Evolutionary conservation across 2,113 vertebrate species (phyloP), one percentile per base, ranked within the genome.

Genomic region (Petaurus breviceps): DNA sequence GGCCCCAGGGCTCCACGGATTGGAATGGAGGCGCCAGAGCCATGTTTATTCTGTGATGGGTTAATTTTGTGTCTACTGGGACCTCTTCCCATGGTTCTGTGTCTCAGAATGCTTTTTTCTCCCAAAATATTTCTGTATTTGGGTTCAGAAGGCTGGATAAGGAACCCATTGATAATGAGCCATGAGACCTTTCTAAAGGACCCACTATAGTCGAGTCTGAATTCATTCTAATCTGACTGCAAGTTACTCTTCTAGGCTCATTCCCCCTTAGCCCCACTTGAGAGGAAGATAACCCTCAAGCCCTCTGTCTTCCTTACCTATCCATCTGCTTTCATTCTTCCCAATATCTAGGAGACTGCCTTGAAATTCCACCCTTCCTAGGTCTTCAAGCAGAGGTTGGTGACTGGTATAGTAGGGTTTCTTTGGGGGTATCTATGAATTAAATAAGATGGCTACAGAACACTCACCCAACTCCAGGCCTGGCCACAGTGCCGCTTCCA

Each of bases 21-120:
- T 3, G 1, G 28, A 61, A 4, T 31, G 57, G 31, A 14, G 12
- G 61, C 0, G n/a, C 61, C 14, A 1, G 31, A 19, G 61, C 28
- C 31, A 37, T 96, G 77, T 51, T 95, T 92, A 77, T 95, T 95
- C 90, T 7, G 9, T 24, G 19, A 97, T 43, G 47, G 51, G 77
- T 95, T 90, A 50, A 51, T 68, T 91, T 96, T 47, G 14, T 31
- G 10, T 37, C 31, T 68, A 68, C 3, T 37, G 61, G 61, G 12
- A 37, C 61, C 31, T 68, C 61, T 16, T 61, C 57, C 57, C 31
- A 77, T 37, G 61, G 16, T 19, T 37, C 61, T 77, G 14, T n/a
- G 16, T n/a, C 61, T 14, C 61, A n/a, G 61, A 37, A n/a, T 77
- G 61, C 3, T 19, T 77, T n/a, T 11, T 4, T 19, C 61, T 77